phyloP scores from a whole-genome alignment of 2,797 vertebrate genomes.

The Garrulus glandarius region DNA sequence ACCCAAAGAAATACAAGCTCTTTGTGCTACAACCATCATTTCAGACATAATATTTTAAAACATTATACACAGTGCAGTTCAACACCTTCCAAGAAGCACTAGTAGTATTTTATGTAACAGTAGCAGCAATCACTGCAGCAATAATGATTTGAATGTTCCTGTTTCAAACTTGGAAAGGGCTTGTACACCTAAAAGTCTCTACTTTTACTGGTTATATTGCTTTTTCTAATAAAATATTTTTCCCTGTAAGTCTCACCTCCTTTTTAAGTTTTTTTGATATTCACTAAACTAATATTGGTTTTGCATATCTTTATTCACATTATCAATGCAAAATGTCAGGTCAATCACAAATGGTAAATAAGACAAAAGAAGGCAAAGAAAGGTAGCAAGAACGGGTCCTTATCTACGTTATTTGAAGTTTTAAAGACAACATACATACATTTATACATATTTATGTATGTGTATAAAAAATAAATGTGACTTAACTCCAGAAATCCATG shows the following conservation, averaged over 20 bases:
- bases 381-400: neutral
- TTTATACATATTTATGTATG: neutral
- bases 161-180: neutral
- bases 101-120: neutral
- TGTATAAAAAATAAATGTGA: neutral
- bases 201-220: neutral
- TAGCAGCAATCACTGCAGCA: neutral
- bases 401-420: neutral
- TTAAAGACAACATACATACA: neutral
- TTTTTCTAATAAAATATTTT: neutral
- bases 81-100: neutral
- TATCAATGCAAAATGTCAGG: neutral
- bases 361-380: neutral
- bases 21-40: neutral
- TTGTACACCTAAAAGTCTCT: neutral
- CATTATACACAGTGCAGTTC: neutral
- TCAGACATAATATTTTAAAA: neutral
- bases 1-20: neutral
- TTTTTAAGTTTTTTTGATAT: neutral
- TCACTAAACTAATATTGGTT: neutral
- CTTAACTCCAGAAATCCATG: neutral
- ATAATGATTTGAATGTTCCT: neutral
- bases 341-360: neutral
- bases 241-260: fast-evolving
- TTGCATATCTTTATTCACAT: neutral